Evolutionary conservation across 2,113 vertebrate species (phyloP), one percentile per base, ranked within the genome.

Genomic region (Gasterosteus nipponicus): DNA sequence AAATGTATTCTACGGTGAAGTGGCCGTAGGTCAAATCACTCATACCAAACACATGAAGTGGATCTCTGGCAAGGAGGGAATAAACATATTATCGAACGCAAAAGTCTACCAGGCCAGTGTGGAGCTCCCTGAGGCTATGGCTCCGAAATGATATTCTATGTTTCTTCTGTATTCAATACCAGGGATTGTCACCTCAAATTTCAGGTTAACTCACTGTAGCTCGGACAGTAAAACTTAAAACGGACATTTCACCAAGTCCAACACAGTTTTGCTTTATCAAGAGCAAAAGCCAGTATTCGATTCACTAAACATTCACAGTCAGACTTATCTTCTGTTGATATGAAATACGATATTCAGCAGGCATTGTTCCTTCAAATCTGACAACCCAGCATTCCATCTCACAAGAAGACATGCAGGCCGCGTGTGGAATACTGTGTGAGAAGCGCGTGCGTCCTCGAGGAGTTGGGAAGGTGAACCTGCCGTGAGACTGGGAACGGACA

Each of bases 11-110:
- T 33, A 33, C 33, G 3, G 33, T 33, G 33, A 33, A 33, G 33
- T 33, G 1, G 33, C 33, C 33, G 22, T 26, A 26, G 22, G 22
- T 26, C 22, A 26, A 26, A 26, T 26, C 22, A 26, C 22, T 33
- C 33, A 33, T 33, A 33, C 33, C 33, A 33, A 33, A 33, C 33
- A 33, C 33, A 33, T 33, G 83, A 76, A 84, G 58, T 84, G 63
- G 61, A 54, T 80, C 81, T 81, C 73, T 86, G 84, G 84, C 86
- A 85, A 59, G 44, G 35, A 76, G 49, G 75, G 44, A 87, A 80
- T 72, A 86, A 88, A 89, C 81, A 90, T 75, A 77, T 81, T 80
- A 86, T 79, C 75, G 84, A 80, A 81, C 81, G 71, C 65, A 66
- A 68, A 84, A 81, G 60, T 78, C 71, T 84, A 75, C 19, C 29